Evolutionary conservation across 2,888 invertebrate species (phyloP), one percentile per base, ranked within the genome.

Genomic region (Lithophane semibrunnea): DNA sequence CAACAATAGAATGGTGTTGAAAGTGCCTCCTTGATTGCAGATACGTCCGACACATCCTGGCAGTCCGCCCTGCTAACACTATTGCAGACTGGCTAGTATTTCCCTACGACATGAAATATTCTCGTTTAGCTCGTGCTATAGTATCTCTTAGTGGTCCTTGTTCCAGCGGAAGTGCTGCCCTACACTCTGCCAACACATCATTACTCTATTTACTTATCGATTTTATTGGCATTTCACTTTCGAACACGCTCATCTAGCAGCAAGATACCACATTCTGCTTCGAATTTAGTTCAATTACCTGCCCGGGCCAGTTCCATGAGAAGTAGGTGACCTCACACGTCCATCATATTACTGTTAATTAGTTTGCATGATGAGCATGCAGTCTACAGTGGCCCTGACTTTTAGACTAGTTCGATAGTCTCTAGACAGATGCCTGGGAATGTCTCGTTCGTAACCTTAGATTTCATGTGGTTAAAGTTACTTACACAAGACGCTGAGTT

Each of bases 201-300:
- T 83, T 83, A 79, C 52, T 68, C 47, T 83, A 60, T 68, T 81
- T 68, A 72, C 58, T 81, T 68, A 81, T 64, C 72, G 47, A 18
- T 54, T 54, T 76, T 49, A 77, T 66, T 66, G 69, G 37, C 66
- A 58, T 60, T 81, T 85, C 82, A 85, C 86, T 85, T 85, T 82
- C 82, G 18, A 70, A 16, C 65, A 37, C 37, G 24, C 73, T 60
- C 65, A 54, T 72, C 64, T 69, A 78, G 64, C 75, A 74, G 56
- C 68, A 63, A 37, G 75, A 83, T 73, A 64, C 74, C 61, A 79
- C 66, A 79, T 72, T 76, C 75, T 47, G 16, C 16, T 56, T 47
- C 64, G 10, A 70, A 85, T 81, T 49, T 86, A 82, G 86, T 77
- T 79, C 87, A 86, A 86, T 84, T 76, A 82, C 79, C 80, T 75